Base-by-base conservation (phyloP, 2,797 vertebrate genomes). In the Tenualosa ilisha region DNA sequence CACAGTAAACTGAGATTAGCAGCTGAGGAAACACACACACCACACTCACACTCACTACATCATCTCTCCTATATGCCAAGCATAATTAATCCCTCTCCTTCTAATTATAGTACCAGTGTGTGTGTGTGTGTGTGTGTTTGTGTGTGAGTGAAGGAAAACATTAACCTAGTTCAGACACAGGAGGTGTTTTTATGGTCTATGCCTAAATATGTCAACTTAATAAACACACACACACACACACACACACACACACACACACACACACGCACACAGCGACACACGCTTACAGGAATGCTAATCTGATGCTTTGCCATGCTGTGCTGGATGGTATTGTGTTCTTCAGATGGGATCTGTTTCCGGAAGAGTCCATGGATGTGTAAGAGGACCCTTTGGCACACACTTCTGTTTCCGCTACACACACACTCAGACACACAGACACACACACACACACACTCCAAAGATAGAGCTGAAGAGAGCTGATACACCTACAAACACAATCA, bases 331-430 rank as follows among this genome's bases (percentile, higher is more conserved):
- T 75, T 75, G 68, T 75, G 68, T 43, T 75, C 68, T 75, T 26
- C 68, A 40, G 68, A 75, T 75, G 91, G 88, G 85, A 89, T 91
- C 89, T 92, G 87, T 91, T 94, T 92, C 94, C 90, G 93, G 91
- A 95, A 94, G 88, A 92, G 88, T 86, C 89, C 83, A 86, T 85
- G 86, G 87, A 81, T 84, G 83, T 91, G 92, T 93, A 95, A 95
- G 85, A 37, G 84, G 91, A 94, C 88, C 91, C 93, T 85, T 75
- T 88, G 68, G 68, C 68, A 75, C 68, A 17, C 37, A 40, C 68
- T 31, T 75, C 68, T 68, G 63, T 75, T 75, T 75, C 68, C 31
- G 68, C 31, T 75, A 46, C 22, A 51, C 46, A 43, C 81, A 22
- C 81, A 81, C 50, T 24, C 37, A 81, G 13, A 20, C 79, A 22